Evolutionary conservation across 2,113 vertebrate genomes (phyloP), one percentile per base, ranked within the genome.

Genomic region (Aspiorhynchus laticeps): DNA sequence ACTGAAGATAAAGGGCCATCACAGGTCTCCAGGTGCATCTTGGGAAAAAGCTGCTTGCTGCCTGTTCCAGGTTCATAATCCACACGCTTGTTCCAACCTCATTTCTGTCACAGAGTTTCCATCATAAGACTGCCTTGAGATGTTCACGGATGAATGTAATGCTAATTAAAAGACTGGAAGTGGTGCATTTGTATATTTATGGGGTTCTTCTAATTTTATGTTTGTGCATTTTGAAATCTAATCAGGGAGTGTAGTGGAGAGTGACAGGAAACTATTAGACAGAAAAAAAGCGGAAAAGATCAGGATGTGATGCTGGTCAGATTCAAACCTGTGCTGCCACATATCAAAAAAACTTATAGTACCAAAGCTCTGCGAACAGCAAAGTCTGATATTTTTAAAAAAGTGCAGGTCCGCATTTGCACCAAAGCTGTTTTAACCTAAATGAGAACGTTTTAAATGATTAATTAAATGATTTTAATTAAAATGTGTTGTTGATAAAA

Each of bases 61-160:
- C 97, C 97, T 0, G 97, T 97, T 21, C 98, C 97, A 0, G 97
- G 97, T 90, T 96, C 97, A 31, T 99, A 99, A 85, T 99, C 97
- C 63, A 98, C 95, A 21, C 96, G 94, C 83, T 97, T 98, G 93
- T 92, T 96, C 98, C 98, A 99, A 84, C 97, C 24, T 77, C 28
- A 59, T 28, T n/a, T 12, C 51, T 31, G 33, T 10, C 14, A 56
- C 21, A 14, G n/a, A 53, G 31, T 31, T 41, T 43, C 12, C 36
- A 41, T 17, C 5, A 46, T 43, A 5, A 84, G 31, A n/a, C 51
- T n/a, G 59, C 31, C 46, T 56, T 51, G 11, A 79, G 75, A 67
- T 33, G 46, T 15, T 53, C 19, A 59, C 26, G 51, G 33, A 80
- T 69, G 26, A 71, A 38, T 80, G 9, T 9, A 61, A 73, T 59